Conservation (phyloP, 2,797 vertebrate species). For the Chrosomus eos region DNA sequence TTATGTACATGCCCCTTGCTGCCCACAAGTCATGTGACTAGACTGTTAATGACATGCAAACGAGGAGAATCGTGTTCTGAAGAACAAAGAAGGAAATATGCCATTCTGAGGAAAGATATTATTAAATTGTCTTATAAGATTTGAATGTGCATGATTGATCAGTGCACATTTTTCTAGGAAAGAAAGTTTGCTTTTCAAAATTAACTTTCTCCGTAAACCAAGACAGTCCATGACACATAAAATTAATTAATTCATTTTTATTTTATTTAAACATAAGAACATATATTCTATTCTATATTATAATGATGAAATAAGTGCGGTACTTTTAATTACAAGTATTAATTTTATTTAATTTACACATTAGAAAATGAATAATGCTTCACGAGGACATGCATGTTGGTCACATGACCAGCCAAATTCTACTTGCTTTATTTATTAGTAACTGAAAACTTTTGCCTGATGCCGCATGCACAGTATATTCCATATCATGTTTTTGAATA, state of each 20-base stretch:
- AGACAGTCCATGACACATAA: neutral
- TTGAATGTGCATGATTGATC: neutral
- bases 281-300: neutral
- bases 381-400: neutral
- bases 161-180: neutral
- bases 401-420: neutral
- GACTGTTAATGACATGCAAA: constrained; percentile 41
- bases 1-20: constrained; percentile 45
- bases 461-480: neutral
- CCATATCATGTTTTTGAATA: neutral
- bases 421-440: neutral
- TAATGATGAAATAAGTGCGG: neutral
- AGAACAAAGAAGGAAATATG: constrained; percentile 23
- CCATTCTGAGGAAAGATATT: neutral
- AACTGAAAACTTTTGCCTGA: neutral
- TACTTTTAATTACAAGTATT: neutral
- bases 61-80: constrained; percentile 20
- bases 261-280: neutral
- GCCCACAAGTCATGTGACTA: constrained; percentile 50
- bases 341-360: neutral
- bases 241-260: neutral
- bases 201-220: neutral
- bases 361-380: neutral
- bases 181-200: neutral
- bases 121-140: neutral